Evolutionary conservation across 2,113 vertebrate species (phyloP).

Genomic region (rat (Rattus norvegicus)): GRCr8 NC_086030.1:33955001-33955500

Average conservation of each 20-base stretch:
- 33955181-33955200: slow-evolving; percentile 17
- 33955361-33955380: background rate
- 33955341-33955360: background rate
- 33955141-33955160: background rate
- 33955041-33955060: slow-evolving; percentile 13
- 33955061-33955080: background rate
- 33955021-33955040: background rate
- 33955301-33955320: background rate
- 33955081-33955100: background rate
- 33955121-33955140: background rate
- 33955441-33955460: background rate
- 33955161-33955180: background rate
- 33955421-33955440: too few relatives aligned
- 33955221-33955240: background rate
- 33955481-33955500: background rate
- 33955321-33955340: background rate
- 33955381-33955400: background rate
- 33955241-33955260: background rate
- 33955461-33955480: background rate
- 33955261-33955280: background rate
- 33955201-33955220: background rate
- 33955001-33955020: slow-evolving; percentile 65
- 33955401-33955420: background rate
- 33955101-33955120: background rate
- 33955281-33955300: background rate